Percentiles rank a stretch among this genome's conserved stretches.
Conservation (phyloP, 2,888 invertebrate genomes). For the Acanthopleura granulata region DNA sequence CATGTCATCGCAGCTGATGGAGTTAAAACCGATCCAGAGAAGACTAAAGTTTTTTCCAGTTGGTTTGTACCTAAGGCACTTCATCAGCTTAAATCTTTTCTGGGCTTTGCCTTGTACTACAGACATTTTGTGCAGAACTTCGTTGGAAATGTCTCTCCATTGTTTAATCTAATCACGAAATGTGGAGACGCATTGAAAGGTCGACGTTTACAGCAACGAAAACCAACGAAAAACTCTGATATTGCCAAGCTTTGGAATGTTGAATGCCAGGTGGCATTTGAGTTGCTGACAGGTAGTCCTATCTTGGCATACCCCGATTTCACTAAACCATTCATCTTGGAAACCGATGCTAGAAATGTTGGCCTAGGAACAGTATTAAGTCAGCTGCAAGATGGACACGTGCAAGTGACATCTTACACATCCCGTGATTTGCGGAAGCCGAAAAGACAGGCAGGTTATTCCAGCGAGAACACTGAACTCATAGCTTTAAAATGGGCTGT, state of each 20-base stretch:
- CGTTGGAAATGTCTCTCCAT: not conserved
- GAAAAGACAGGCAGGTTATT: conserved; percentile 26
- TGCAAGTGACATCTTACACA: conserved; percentile 31
- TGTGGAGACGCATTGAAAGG: not conserved
- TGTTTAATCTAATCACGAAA: not conserved
- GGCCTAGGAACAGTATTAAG: conserved; percentile 31
- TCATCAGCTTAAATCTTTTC: not conserved
- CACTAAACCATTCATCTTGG: conserved; percentile 21
- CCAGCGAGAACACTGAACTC: conserved; percentile 32
- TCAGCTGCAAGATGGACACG: conserved; percentile 25
- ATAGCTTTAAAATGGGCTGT: conserved; percentile 37
- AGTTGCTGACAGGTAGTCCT: conserved; percentile 26
- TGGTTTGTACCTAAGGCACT: not conserved
- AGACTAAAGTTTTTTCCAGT: not conserved
- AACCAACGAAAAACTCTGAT: not conserved
- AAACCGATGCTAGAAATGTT: conserved; percentile 25
- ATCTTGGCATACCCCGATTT: conserved; percentile 32
- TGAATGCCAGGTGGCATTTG: conserved; percentile 29
- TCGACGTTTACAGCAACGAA: not conserved
- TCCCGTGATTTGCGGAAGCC: conserved; percentile 24
- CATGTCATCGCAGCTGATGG: conserved; percentile 1
- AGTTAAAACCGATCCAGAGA: not conserved
- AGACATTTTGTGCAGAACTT: not conserved
- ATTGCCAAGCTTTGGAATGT: conserved; percentile 21
- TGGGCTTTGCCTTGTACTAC: conserved; percentile 7